Conservation (phyloP, 2,888 invertebrate species). For the Philaethria dido region DNA sequence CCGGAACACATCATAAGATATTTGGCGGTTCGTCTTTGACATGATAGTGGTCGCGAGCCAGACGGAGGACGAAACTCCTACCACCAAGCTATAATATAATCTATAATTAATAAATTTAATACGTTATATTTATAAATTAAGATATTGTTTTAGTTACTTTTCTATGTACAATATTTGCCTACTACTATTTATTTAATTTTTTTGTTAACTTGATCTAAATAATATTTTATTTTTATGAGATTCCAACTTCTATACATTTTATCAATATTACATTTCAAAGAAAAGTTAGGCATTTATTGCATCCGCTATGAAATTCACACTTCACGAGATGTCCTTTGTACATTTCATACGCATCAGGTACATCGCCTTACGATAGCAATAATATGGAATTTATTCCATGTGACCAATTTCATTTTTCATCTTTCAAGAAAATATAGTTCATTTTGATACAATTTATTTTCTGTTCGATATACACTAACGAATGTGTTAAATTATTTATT, state of each 20-base stretch:
- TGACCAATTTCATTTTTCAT: constrained; percentile 5
- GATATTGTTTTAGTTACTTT: no score
- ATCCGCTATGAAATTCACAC: constrained; percentile 9
- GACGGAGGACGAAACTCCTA: no score
- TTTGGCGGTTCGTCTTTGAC: no score
- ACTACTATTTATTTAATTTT: no score
- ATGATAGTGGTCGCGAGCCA: no score
- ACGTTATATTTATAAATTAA: not conserved
- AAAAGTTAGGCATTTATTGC: constrained; percentile 6
- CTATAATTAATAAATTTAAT: no score
- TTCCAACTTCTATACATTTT: not conserved
- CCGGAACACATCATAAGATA: no score
- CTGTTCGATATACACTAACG: not conserved
- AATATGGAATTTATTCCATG: constrained; percentile 4
- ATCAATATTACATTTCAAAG: not conserved
- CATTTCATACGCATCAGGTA: constrained; percentile 16
- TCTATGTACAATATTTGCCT: no score
- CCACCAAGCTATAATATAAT: no score
- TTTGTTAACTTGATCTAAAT: no score
- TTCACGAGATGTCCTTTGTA: constrained; percentile 10
- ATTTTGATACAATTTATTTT: not conserved
- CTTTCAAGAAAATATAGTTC: not conserved
- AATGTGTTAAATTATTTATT: not conserved
- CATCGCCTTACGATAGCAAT: constrained; percentile 5
- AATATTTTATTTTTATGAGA: no score